Evolutionary conservation across 2,888 invertebrate genomes (phyloP).

Genomic region (Lacanobia oleracea): DNA sequence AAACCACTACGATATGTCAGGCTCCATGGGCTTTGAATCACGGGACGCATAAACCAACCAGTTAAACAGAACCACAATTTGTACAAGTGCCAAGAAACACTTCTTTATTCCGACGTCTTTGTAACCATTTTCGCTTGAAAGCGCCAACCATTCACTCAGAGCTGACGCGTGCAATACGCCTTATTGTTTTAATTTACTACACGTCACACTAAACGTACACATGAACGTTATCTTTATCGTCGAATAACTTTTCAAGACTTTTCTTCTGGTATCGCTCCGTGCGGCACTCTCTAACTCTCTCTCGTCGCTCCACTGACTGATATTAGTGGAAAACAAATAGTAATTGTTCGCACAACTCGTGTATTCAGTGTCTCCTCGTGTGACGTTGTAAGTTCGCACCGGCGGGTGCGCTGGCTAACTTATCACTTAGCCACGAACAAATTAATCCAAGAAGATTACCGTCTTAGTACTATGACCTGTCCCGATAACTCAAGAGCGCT

Average conservation of each 20-base stretch:
- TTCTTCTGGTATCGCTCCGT: slow-evolving; percentile 65
- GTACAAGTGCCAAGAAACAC: slow-evolving; percentile 67
- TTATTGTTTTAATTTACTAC: slow-evolving; percentile 83
- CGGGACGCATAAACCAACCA: slow-evolving; percentile 79
- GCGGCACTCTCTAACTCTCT: slow-evolving; percentile 64
- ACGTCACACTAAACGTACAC: slow-evolving; percentile 74
- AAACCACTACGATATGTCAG: slow-evolving; percentile 83
- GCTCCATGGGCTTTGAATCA: slow-evolving; percentile 81
- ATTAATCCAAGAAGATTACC: slow-evolving; percentile 87
- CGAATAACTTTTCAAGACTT: slow-evolving; percentile 73
- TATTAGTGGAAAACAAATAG: slow-evolving; percentile 69
- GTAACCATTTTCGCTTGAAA: slow-evolving; percentile 70
- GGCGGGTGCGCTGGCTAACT: slow-evolving; percentile 78
- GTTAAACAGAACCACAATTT: slow-evolving; percentile 74
- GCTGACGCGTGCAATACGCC: slow-evolving; percentile 70
- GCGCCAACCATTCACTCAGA: slow-evolving; percentile 62
- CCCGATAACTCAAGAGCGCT: slow-evolving; percentile 84
- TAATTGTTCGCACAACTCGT: slow-evolving; percentile 68
- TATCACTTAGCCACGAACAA: slow-evolving; percentile 87
- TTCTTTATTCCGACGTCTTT: slow-evolving; percentile 72
- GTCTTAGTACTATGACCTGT: slow-evolving; percentile 84
- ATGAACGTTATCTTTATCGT: slow-evolving; percentile 79
- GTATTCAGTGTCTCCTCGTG: slow-evolving; percentile 72
- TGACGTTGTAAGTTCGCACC: slow-evolving; percentile 79
- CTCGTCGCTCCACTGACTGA: slow-evolving; percentile 65